These are phyloP conservation scores for Cyanoramphus novaezelandiae DNA, from an alignment of 2,113 vertebrate genomes.

Conservation along the genomic window DNA sequence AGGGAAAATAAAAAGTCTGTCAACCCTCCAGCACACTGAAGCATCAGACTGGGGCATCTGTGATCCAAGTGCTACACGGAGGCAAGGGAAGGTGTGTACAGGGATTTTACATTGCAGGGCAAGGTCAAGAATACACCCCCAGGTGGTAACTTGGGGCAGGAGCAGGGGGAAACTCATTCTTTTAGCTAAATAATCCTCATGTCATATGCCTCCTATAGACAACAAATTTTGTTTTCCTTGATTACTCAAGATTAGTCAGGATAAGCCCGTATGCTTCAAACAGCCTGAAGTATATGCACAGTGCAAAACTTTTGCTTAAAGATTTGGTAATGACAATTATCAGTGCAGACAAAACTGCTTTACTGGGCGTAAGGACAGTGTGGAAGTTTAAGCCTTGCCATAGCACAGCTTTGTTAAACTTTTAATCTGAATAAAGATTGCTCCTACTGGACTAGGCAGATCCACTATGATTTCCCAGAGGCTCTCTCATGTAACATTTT, in stretches of 20 bases:
- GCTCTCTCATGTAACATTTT: neutral
- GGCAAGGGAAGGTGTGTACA: neutral
- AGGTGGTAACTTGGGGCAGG: neutral
- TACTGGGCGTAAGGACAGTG: neutral
- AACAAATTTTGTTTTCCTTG: neutral
- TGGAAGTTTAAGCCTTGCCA: neutral
- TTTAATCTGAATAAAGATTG: neutral
- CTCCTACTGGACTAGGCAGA: neutral
- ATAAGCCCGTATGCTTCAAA: neutral
- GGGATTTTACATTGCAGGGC: neutral
- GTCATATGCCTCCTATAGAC: neutral
- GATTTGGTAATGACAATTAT: neutral
- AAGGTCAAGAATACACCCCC: neutral
- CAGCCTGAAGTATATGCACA: accelerated
- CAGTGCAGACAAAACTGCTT: neutral
- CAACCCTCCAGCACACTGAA: neutral
- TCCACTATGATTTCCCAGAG: neutral
- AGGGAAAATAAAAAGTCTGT: neutral
- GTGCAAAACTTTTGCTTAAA: neutral
- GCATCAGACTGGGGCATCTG: neutral
- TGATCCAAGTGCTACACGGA: neutral
- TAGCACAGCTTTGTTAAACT: neutral
- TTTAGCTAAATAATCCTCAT: neutral
- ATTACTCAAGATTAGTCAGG: neutral
- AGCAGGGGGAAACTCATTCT: neutral